Base-by-base conservation (phyloP, 2,888 invertebrate species). In the Rotaria sp. region DNA sequence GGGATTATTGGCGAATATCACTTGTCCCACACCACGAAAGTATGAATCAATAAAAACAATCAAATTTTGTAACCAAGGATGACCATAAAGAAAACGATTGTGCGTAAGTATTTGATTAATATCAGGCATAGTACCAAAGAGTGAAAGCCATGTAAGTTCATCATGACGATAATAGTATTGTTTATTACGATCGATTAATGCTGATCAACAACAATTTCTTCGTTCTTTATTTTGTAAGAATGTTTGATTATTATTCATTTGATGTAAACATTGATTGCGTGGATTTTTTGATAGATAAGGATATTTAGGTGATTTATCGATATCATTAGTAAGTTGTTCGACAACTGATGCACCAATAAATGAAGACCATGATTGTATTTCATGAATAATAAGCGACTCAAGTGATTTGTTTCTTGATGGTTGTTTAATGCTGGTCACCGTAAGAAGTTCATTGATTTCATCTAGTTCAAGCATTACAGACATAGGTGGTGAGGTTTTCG, bases 341-440 rank as follows among this genome's bases (percentile, higher is more conserved):
- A 18, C 30, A 67, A 30, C 35, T 4, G 30, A 4, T 15, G 15
- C 18, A 67, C 10, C 11, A n/a, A 21, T 0, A 21, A 45, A 35
- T 4, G n/a, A 80, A 45, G 80, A 80, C 80, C 80, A 80, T 45
- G 80, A 38, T 45, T 26, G 80, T 21, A 80, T 80, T 80, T 80
- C 80, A 45, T 80, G 35, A 80, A 35, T 15, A n/a, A 80, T 45
- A n/a, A 80, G n/a, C 1, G 80, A 15, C 26, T 80, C 80, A 0
- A 4, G 2, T 7, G 45, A 2, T 21, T 45, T 41, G 26, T 80
- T 80, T 80, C 80, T 80, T 80, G 41, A 45, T 26, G 26, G 24
- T 4, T 15, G 45, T 80, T 24, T 24, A 2, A 0, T 26, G 8
- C n/a, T 11, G 13, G 4, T 7, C 3, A 10, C n/a, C 10, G 7